These are phyloP conservation scores for Metridium senile DNA, from an alignment of 92 coral and sea anemone genomes.

Conservation along the genomic window DNA sequence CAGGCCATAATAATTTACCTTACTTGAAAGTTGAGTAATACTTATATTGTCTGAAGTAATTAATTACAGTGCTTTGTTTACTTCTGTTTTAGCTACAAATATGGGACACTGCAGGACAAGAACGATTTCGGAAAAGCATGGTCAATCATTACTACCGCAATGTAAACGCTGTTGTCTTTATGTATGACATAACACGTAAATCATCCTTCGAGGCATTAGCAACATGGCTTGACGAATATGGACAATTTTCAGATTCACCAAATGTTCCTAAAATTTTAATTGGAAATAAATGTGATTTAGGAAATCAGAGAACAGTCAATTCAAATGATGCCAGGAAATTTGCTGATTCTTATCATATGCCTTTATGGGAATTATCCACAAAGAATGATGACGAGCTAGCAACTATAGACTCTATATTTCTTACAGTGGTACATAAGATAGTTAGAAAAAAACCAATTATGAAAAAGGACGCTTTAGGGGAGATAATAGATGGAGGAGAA, in stretches of 20 bases:
- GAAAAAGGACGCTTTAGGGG: conserved; percentile 40
- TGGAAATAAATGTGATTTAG: conserved; percentile 95
- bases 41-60: no score
- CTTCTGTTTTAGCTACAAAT: conserved; percentile 67
- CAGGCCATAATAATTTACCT: no score
- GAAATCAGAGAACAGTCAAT: conserved; percentile 70
- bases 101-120: conserved; percentile 99
- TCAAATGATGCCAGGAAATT: conserved; percentile 92
- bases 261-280: conserved; percentile 86
- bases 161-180: conserved; percentile 94
- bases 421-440: conserved; percentile 81
- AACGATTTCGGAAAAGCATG: conserved; percentile 97
- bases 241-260: conserved; percentile 70
- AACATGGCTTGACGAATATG: conserved; percentile 88
- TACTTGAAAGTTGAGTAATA: no score
- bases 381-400: conserved; percentile 86
- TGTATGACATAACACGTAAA: conserved; percentile 90
- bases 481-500: conserved; percentile 29
- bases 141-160: conserved; percentile 93
- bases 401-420: conserved; percentile 85
- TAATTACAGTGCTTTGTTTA: no score
- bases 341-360: conserved; percentile 89
- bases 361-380: conserved; percentile 94
- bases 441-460: conserved; percentile 72
- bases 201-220: conserved; percentile 78